These are phyloP conservation scores for Orgyia antiqua DNA, from an alignment of 2,888 invertebrate species.

Conservation along the genomic window DNA sequence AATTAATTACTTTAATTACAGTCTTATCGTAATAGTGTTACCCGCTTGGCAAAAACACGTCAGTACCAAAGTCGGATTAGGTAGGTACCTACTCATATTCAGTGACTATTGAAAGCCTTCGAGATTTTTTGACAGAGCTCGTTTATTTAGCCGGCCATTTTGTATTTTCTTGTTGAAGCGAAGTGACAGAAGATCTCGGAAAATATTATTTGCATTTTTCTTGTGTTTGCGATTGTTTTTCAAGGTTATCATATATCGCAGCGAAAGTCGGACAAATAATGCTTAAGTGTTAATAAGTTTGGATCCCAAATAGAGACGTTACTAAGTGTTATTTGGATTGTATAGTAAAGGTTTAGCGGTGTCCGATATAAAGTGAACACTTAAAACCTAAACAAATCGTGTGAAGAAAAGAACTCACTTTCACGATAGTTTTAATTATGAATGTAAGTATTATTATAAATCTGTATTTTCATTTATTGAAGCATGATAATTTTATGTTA, in stretches of 20 bases:
- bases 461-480: too few species aligned
- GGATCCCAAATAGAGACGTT: conserved; percentile 3
- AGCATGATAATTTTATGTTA: conserved; percentile 13
- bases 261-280: conserved; percentile 13
- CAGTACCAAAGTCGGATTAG: conserved; percentile 6
- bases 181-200: conserved; percentile 48
- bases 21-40: conserved; percentile 23
- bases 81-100: conserved; percentile 4
- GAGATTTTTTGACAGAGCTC: conserved; percentile 28
- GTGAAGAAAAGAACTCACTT: too few species aligned
- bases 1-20: conserved; percentile 31
- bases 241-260: conserved; percentile 17
- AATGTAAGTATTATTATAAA: conserved; percentile 13
- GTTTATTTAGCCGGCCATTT: conserved; percentile 64
- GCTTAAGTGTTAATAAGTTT: conserved; percentile 10
- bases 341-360: conserved; percentile 11
- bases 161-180: conserved; percentile 50
- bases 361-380: too few species aligned
- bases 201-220: conserved; percentile 43
- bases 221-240: conserved; percentile 19
- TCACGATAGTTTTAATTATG: too few species aligned
- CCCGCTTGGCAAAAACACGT: conserved; percentile 9
- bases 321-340: conserved; percentile 12
- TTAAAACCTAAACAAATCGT: too few species aligned
- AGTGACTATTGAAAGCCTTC: conserved; percentile 12